Percentiles rank a stretch among this genome's conserved stretches.
phyloP scores from a whole-genome alignment of 2,113 vertebrate species.

The Lanius ludovicianus region DNA sequence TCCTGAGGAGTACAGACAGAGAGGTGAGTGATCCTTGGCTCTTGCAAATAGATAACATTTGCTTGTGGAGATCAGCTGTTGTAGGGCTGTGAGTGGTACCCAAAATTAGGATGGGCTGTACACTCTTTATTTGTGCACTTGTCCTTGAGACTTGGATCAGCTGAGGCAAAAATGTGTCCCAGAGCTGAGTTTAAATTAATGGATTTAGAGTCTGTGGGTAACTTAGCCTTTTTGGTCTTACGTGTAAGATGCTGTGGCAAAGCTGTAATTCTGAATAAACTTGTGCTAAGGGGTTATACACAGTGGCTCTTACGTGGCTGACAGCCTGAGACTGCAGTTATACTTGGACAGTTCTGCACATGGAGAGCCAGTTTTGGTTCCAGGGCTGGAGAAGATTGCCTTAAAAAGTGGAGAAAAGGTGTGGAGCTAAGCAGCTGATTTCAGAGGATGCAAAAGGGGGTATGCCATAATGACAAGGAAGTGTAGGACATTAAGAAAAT shows the following conservation, averaged over 20 bases:
- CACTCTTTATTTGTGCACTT: not conserved
- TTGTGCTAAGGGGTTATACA: not conserved
- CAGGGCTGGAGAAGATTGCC: not conserved
- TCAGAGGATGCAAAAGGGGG: not conserved
- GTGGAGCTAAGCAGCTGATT: not conserved
- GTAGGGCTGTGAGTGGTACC: not conserved
- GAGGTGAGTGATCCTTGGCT: conserved; percentile 67
- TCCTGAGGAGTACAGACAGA: conserved; percentile 73
- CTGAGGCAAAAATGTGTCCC: not conserved
- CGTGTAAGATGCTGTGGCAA: not conserved
- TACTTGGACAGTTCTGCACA: not conserved
- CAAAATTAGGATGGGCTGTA: not conserved
- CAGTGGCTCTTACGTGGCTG: not conserved
- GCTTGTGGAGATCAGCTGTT: not conserved
- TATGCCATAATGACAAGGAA: not conserved
- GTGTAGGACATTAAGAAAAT: not conserved
- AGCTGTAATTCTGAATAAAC: not conserved
- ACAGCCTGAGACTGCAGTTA: not conserved
- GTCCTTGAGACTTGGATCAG: not conserved
- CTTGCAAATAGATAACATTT: not conserved
- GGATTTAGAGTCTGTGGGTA: not conserved
- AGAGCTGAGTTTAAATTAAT: not conserved
- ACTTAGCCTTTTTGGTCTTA: not conserved
- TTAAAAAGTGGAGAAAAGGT: not conserved
- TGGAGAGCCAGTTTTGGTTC: not conserved